phyloP scores from a whole-genome alignment of 92 coral and sea anemone species.

The Ricordea florida region DNA sequence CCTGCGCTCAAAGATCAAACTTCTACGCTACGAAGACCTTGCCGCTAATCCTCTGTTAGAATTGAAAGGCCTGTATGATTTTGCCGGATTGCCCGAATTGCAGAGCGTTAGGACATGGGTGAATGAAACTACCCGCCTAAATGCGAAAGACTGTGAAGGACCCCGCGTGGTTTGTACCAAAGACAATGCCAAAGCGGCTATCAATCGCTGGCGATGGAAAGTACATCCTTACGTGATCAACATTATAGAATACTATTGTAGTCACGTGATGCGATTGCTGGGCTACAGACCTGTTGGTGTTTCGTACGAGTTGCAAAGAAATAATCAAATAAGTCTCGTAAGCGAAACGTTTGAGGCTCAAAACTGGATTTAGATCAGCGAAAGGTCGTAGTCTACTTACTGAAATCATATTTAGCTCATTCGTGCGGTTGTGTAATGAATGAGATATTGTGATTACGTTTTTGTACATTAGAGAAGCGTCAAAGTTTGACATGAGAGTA shows the following conservation, averaged over 20 bases:
- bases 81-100: slow-evolving; percentile 24
- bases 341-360: slow-evolving; percentile 4
- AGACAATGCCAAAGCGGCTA: slow-evolving; percentile 35
- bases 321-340: slow-evolving; percentile 6
- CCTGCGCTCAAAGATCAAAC: not conserved
- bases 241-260: slow-evolving; percentile 34
- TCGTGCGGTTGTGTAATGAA: no score
- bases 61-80: slow-evolving; percentile 15
- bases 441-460: no score
- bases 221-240: slow-evolving; percentile 14
- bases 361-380: slow-evolving; percentile 1
- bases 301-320: slow-evolving; percentile 10
- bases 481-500: no score
- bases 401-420: no score
- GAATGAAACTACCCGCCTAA: slow-evolving; percentile 25
- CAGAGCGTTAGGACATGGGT: slow-evolving; percentile 33
- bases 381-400: no score
- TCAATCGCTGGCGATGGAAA: slow-evolving; percentile 54
- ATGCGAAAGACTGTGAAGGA: not conserved
- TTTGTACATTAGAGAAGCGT: no score
- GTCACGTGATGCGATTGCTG: slow-evolving; percentile 13
- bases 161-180: slow-evolving; percentile 30
- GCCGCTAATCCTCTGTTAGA: slow-evolving; percentile 29
- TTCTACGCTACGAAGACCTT: slow-evolving; percentile 49
- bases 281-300: slow-evolving; percentile 23